A percentile compares a stretch with the other conserved stretches of the same genome.
Evolutionary conservation across 2,888 invertebrate genomes (phyloP).

Genomic region (Eledona agricola): DNA sequence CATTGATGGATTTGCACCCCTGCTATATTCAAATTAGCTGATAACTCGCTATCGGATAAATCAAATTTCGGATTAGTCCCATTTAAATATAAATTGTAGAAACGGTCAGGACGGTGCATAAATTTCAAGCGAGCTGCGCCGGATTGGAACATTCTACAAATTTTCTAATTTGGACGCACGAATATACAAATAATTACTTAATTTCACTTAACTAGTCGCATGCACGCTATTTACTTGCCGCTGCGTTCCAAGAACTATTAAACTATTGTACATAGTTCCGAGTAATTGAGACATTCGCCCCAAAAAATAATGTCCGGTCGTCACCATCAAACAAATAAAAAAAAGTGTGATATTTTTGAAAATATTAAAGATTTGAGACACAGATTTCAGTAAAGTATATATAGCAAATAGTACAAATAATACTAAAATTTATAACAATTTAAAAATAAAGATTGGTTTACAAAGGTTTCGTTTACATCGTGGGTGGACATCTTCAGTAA

Average conservation of each 20-base stretch:
- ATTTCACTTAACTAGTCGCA: conserved; percentile 26
- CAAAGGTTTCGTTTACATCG: too few species aligned
- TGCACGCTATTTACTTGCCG: conserved; percentile 28
- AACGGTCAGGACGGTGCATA: conserved; percentile 29
- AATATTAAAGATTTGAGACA: too few species aligned
- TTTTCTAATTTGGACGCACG: background rate
- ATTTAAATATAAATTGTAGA: conserved; percentile 39
- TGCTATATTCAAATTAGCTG: conserved; percentile 44
- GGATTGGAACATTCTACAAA: background rate
- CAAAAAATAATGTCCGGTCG: too few species aligned
- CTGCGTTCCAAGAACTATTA: too few species aligned
- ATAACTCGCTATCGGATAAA: conserved; percentile 43
- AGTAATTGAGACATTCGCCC: conserved; percentile 30
- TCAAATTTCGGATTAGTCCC: conserved; percentile 39
- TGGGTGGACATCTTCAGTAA: too few species aligned
- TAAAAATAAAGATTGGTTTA: too few species aligned
- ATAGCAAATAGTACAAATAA: too few species aligned
- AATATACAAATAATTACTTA: conserved; percentile 30
- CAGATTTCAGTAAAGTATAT: too few species aligned
- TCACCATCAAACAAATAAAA: too few species aligned
- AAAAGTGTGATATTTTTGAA: too few species aligned
- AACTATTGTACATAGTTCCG: conserved; percentile 7
- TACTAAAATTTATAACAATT: too few species aligned
- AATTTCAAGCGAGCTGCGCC: conserved; percentile 24
- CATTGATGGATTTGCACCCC: conserved; percentile 47